Evolutionary conservation across 2,888 invertebrate species (phyloP).

Genomic region (Ypsolopha scabrella): DNA sequence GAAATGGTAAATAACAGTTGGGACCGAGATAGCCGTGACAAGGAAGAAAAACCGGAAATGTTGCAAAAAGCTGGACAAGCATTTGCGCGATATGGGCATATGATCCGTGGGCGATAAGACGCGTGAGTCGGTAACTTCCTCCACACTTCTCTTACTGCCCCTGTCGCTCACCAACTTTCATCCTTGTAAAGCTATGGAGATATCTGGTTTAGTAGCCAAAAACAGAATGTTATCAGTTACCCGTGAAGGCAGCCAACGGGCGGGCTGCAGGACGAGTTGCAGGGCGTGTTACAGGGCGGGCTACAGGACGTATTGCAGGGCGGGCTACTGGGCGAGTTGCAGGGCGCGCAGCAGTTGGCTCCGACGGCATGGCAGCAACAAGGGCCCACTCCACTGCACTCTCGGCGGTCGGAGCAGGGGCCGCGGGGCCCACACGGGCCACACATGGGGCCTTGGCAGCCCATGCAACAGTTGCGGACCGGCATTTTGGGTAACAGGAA

Average conservation of each 20-base stretch:
- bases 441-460: conserved; percentile 8
- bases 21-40: background rate
- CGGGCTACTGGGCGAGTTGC: too few relatives aligned
- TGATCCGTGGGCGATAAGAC: background rate
- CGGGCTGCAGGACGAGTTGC: too few relatives aligned
- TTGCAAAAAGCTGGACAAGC: background rate
- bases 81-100: background rate
- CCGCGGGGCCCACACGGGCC: conserved; percentile 14
- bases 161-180: background rate
- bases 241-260: background rate
- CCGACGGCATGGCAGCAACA: conserved; percentile 39
- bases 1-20: conserved; percentile 6
- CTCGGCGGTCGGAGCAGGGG: conserved; percentile 6
- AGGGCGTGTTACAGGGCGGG: too few relatives aligned
- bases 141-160: too few relatives aligned
- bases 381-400: conserved; percentile 23
- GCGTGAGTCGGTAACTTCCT: background rate
- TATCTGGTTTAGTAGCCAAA: background rate
- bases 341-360: conserved; percentile 34
- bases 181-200: background rate
- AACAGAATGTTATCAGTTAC: background rate
- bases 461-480: conserved; percentile 10
- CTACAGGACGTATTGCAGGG: too few relatives aligned
- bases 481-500: background rate
- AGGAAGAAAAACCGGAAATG: background rate